phyloP scores from a whole-genome alignment of 2,113 vertebrate species.

The Raja brachyura region DNA sequence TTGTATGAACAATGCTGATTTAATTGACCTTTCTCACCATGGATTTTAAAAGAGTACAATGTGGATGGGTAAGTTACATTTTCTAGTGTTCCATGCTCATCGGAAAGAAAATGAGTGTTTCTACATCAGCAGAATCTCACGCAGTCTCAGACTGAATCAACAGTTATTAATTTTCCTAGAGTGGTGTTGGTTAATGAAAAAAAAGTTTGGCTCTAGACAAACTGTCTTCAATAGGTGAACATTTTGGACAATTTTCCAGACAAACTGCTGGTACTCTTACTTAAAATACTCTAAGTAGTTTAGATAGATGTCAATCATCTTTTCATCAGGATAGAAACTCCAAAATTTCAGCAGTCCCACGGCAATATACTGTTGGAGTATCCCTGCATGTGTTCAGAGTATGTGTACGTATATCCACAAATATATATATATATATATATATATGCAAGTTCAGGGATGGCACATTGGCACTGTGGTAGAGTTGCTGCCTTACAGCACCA shows the following conservation, averaged over 20 bases:
- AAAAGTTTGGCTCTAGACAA: background rate
- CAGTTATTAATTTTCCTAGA: background rate
- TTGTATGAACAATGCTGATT: background rate
- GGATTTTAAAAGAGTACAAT: background rate
- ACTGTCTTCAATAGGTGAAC: too few species aligned
- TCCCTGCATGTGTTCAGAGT: too few species aligned
- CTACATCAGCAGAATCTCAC: background rate
- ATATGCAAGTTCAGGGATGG: too few species aligned
- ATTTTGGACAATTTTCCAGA: too few species aligned
- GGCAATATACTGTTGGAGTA: background rate
- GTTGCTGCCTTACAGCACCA: too few species aligned
- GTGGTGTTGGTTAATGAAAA: background rate
- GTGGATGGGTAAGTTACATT: background rate
- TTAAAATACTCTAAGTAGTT: background rate
- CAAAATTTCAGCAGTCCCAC: background rate
- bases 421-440: too few species aligned
- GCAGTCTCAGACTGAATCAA: background rate
- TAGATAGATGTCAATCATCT: background rate
- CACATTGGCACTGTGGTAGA: too few species aligned
- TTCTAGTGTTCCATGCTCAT: background rate
- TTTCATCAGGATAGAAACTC: background rate
- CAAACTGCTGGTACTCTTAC: too few species aligned
- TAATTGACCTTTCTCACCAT: background rate
- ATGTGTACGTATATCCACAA: too few species aligned
- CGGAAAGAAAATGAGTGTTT: background rate